A percentile compares a stretch with the other conserved stretches of the same genome.
Conservation (phyloP, 2,888 invertebrate genomes). For the Drosophila pullipes region DNA sequence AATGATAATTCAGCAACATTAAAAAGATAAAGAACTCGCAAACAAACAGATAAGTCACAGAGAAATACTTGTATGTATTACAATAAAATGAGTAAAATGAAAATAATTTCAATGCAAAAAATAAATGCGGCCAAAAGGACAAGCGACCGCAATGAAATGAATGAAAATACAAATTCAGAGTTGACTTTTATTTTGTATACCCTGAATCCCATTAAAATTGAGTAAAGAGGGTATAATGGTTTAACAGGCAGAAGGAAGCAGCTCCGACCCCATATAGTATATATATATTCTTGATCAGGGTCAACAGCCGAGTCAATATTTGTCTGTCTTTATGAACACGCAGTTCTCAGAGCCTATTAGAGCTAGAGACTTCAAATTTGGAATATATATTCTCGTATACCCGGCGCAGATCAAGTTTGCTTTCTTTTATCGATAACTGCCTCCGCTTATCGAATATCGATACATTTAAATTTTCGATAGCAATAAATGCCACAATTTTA, state of each 20-base stretch:
- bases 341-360: too few relatives aligned
- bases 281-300: background rate
- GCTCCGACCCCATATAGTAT: background rate
- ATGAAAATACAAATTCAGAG: constrained; percentile 47
- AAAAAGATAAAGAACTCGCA: background rate
- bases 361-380: too few relatives aligned
- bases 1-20: background rate
- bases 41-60: constrained; percentile 46
- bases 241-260: too few relatives aligned
- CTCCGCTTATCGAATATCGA: too few relatives aligned
- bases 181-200: constrained; percentile 1
- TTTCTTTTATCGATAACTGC: too few relatives aligned
- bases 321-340: too few relatives aligned
- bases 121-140: constrained; percentile 36
- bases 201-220: too few relatives aligned
- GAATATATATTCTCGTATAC: too few relatives aligned
- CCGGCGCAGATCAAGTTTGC: too few relatives aligned
- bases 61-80: constrained; percentile 17
- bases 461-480: fast-evolving
- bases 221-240: too few relatives aligned
- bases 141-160: constrained; percentile 75
- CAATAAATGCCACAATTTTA: too few relatives aligned
- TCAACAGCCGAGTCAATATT: too few relatives aligned
- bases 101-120: constrained; percentile 60
- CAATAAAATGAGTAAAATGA: constrained; percentile 51